phyloP scores from a whole-genome alignment of 2,888 invertebrate species.

The Tyria jacobaeae region DNA sequence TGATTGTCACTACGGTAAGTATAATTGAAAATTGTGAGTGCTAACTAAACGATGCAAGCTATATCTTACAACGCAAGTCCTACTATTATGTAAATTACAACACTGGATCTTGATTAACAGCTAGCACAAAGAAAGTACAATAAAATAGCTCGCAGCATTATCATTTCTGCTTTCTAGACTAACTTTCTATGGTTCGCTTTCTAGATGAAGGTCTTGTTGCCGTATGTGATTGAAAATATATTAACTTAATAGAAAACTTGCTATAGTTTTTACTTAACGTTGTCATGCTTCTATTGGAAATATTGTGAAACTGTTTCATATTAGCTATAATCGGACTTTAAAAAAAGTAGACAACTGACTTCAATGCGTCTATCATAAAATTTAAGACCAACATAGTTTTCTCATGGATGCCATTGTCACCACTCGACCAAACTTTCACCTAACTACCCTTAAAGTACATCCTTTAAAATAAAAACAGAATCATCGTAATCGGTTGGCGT shows the following conservation, averaged over 20 bases:
- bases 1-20: too few species aligned
- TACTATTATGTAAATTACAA: neutral
- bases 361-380: neutral
- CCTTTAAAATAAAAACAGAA: too few species aligned
- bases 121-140: conserved; percentile 17
- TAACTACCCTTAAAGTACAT: too few species aligned
- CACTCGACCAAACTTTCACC: too few species aligned
- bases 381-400: too few species aligned
- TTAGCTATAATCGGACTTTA: too few species aligned
- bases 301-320: conserved; percentile 6
- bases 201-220: conserved; percentile 17
- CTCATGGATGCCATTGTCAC: too few species aligned
- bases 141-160: conserved; percentile 33
- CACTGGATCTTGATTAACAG: conserved; percentile 1
- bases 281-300: neutral
- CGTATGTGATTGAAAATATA: neutral
- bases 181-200: conserved; percentile 35
- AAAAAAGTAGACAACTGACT: too few species aligned
- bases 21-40: too few species aligned
- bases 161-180: conserved; percentile 36
- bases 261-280: neutral
- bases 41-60: too few species aligned
- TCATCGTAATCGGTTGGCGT: too few species aligned
- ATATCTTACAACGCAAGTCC: too few species aligned
- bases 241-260: conserved; percentile 7